Evolutionary conservation across 2,888 invertebrate species (phyloP).

Genomic region (Plebejus melissa): DNA sequence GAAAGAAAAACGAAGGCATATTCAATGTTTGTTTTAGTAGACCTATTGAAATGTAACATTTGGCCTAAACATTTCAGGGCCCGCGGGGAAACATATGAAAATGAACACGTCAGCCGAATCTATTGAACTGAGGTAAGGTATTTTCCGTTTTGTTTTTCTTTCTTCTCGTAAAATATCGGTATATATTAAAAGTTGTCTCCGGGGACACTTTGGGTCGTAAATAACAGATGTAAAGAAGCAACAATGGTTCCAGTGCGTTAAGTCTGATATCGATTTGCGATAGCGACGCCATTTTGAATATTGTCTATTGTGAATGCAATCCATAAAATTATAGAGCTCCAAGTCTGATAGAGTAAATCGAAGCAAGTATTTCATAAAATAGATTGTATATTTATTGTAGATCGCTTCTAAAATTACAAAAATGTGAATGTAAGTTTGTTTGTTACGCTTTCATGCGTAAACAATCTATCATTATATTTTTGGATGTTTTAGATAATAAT

Average conservation of each 20-base stretch:
- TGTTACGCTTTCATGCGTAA: no score
- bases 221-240: slow-evolving; percentile 20
- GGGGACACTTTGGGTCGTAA: slow-evolving; percentile 16
- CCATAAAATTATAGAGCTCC: slow-evolving; percentile 1
- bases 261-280: slow-evolving; percentile 25
- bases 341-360: not conserved
- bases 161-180: slow-evolving; percentile 8
- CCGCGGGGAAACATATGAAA: slow-evolving; percentile 51
- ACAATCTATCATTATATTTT: no score
- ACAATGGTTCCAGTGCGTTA: slow-evolving; percentile 12
- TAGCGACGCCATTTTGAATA: slow-evolving; percentile 22
- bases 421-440: no score
- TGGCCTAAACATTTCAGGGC: slow-evolving; percentile 59
- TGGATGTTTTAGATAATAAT: no score
- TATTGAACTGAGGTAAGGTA: slow-evolving; percentile 45
- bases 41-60: slow-evolving; percentile 72
- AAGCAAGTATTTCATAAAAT: no score
- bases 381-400: not conserved
- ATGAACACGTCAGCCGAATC: slow-evolving; percentile 40
- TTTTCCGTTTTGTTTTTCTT: slow-evolving; percentile 23
- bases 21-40: slow-evolving; percentile 59
- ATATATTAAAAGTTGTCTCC: slow-evolving; percentile 22
- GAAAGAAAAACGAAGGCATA: slow-evolving; percentile 41
- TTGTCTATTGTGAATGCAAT: slow-evolving; percentile 15
- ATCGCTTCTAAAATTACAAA: not conserved